Percentiles rank a stretch among this genome's conserved stretches.
phyloP scores from a whole-genome alignment of 2,888 invertebrate species.

The Vannuccia rotundouncinata region DNA sequence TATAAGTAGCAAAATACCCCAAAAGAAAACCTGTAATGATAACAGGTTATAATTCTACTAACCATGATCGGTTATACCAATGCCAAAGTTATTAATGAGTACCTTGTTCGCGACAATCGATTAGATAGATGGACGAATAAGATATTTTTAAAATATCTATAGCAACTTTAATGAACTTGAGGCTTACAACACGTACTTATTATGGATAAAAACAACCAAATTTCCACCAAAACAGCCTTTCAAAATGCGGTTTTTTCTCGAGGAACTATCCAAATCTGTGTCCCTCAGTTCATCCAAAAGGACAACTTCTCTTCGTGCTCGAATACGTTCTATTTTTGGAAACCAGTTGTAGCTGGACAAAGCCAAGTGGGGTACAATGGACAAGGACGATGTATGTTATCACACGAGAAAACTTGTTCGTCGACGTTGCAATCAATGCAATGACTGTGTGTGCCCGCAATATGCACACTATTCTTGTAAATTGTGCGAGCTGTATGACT shows the following conservation, averaged over 20 bases:
- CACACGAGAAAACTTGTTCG: not conserved
- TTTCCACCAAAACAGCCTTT: not conserved
- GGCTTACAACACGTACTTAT: no score
- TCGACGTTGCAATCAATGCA: not conserved
- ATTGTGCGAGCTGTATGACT: not conserved
- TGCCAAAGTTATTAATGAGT: no score
- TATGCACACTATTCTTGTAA: not conserved
- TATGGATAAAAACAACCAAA: no score
- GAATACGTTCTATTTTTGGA: not conserved
- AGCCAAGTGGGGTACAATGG: not conserved
- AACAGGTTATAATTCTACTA: no score
- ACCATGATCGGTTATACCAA: no score
- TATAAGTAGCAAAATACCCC: no score
- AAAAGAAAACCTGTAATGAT: no score
- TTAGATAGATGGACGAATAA: no score
- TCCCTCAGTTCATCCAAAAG: not conserved
- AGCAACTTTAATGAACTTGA: no score
- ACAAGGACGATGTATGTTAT: not conserved
- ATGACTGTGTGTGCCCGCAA: not conserved
- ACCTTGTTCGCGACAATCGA: no score
- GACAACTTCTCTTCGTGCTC: not conserved
- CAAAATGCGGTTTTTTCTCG: not conserved
- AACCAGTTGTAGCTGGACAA: not conserved
- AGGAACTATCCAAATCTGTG: not conserved
- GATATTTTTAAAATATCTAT: no score